These are phyloP conservation scores for Hypsibius dujardini DNA, from an alignment of 1,140 invertebrate species.

Conservation along the genomic window DNA sequence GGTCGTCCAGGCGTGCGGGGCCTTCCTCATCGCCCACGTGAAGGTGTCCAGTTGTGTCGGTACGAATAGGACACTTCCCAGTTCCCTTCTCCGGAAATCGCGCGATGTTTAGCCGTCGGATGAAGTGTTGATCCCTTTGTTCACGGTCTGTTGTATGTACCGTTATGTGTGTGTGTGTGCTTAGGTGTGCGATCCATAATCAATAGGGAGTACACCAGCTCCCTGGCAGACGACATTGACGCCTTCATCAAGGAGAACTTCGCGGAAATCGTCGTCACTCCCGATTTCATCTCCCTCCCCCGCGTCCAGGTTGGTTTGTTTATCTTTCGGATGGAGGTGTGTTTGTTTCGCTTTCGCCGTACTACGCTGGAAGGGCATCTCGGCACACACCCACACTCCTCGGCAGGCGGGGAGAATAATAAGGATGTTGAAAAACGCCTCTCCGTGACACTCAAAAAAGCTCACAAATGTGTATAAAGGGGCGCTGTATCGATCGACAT, in stretches of 20 bases:
- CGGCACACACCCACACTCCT: too few species aligned
- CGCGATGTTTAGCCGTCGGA: too few species aligned
- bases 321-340: too few species aligned
- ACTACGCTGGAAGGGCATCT: too few species aligned
- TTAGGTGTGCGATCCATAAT: constrained; percentile 20
- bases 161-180: constrained; percentile 7
- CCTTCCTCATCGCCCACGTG: constrained; percentile 48
- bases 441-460: too few species aligned
- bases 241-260: neutral
- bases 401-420: too few species aligned
- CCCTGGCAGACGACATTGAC: neutral
- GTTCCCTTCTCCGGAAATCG: too few species aligned
- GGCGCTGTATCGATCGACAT: too few species aligned
- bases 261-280: constrained; percentile 37
- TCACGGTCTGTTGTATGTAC: constrained; percentile 12
- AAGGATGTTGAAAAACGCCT: too few species aligned
- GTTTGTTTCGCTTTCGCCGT: too few species aligned
- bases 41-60: constrained; percentile 49
- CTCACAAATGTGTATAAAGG: too few species aligned
- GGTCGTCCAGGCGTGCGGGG: constrained; percentile 49
- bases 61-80: constrained; percentile 23
- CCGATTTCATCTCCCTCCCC: constrained; percentile 42
- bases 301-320: constrained; percentile 41
- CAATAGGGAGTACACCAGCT: constrained; percentile 1
- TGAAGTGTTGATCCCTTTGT: constrained; percentile 20